Evolutionary conservation across 2,113 vertebrate species (phyloP).

Genomic region (Mobula hypostoma): DNA sequence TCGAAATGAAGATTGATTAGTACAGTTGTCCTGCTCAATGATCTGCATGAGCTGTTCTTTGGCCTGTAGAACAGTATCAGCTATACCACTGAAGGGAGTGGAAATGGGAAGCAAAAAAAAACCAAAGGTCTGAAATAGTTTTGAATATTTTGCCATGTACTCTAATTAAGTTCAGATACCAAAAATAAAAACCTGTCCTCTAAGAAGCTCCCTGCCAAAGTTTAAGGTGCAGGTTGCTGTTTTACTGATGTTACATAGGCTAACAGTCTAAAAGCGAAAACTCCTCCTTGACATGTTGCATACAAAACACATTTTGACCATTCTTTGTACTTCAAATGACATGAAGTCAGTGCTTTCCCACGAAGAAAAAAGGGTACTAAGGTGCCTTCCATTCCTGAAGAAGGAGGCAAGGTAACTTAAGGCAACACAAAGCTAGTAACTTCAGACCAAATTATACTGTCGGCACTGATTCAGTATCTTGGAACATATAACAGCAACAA

Average conservation of each 20-base stretch:
- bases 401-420: background rate
- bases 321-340: background rate
- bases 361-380: background rate
- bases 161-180: background rate
- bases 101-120: background rate
- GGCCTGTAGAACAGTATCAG: background rate
- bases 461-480: background rate
- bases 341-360: background rate
- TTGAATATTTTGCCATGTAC: background rate
- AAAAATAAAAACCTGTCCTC: background rate
- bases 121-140: background rate
- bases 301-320: background rate
- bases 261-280: background rate
- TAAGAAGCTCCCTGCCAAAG: background rate
- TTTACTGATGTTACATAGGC: background rate
- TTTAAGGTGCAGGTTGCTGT: background rate
- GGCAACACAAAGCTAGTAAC: background rate
- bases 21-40: too few relatives aligned
- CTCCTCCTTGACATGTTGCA: background rate
- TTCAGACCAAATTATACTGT: background rate
- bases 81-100: background rate
- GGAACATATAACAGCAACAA: background rate
- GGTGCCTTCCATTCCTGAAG: background rate
- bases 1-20: too few relatives aligned
- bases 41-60: too few relatives aligned